Conservation (phyloP, 2,888 invertebrate genomes). For the Halictus ligatus region DNA sequence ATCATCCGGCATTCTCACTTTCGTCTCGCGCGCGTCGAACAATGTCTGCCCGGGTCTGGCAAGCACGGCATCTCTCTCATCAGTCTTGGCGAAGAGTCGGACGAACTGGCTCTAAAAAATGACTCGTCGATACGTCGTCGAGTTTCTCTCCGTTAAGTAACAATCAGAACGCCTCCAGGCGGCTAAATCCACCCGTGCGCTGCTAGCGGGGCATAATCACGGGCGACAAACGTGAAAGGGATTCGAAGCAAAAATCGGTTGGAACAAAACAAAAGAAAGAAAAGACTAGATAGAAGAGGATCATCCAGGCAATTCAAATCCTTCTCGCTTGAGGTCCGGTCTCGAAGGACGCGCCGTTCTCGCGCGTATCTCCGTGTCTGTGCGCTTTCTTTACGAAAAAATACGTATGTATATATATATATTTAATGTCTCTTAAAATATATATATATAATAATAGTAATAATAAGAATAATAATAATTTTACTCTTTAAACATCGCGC, state of each 20-base stretch:
- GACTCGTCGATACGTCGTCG: constrained; percentile 11
- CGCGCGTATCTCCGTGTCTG: constrained; percentile 41
- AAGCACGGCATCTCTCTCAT: constrained; percentile 3
- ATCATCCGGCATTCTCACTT: neutral
- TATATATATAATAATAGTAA: constrained; percentile 47
- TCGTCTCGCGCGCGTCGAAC: neutral
- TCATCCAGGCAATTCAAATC: constrained; percentile 61
- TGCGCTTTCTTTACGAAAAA: constrained; percentile 58
- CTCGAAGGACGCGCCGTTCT: constrained; percentile 15
- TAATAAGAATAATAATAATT: constrained; percentile 43
- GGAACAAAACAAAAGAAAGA: no score
- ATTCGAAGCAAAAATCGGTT: neutral
- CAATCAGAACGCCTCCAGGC: constrained; percentile 62
- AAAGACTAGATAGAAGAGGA: constrained; percentile 25
- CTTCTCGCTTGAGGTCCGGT: constrained; percentile 71
- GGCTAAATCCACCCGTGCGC: constrained; percentile 55
- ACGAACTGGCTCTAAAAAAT: neutral
- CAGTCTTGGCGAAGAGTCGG: constrained; percentile 14
- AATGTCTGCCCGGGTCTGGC: neutral
- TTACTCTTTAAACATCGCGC: constrained; percentile 58
- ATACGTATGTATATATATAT: constrained; percentile 46
- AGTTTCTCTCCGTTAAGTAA: constrained; percentile 52
- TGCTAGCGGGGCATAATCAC: constrained; percentile 29
- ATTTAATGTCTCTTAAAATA: constrained; percentile 62
- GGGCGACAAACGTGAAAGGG: constrained; percentile 10